phyloP scores from a whole-genome alignment of 1,140 invertebrate genomes.

The Caenorhabditis inopinata region DNA sequence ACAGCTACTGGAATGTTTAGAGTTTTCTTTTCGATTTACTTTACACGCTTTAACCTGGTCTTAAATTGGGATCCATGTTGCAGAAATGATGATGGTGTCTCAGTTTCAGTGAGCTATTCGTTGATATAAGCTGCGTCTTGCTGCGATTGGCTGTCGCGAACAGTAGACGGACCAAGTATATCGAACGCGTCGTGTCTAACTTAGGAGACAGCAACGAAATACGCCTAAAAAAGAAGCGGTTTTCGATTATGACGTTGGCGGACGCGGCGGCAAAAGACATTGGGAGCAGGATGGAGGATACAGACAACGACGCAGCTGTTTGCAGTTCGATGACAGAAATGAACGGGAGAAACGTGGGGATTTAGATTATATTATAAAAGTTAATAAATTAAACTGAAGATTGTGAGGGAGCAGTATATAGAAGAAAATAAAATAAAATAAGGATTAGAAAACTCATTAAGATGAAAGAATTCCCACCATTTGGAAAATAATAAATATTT shows the following conservation, averaged over 20 bases:
- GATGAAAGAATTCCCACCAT: no score
- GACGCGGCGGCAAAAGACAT: neutral
- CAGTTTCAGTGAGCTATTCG: neutral
- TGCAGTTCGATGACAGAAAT: constrained; percentile 27
- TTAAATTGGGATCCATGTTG: constrained; percentile 15
- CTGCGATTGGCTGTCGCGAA: constrained; percentile 1
- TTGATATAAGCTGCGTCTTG: neutral
- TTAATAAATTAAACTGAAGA: no score
- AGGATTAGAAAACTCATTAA: no score
- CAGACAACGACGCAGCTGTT: neutral
- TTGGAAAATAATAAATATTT: no score
- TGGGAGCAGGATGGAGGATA: neutral
- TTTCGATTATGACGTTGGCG: neutral
- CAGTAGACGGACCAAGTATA: constrained; percentile 1
- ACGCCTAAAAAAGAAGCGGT: constrained; percentile 9
- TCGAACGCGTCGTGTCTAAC: constrained; percentile 19
- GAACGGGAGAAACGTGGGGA: neutral
- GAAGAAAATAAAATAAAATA: no score
- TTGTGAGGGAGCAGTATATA: no score
- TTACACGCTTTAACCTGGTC: neutral
- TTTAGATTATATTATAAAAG: no score
- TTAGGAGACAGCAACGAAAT: constrained; percentile 5
- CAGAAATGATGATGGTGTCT: neutral
- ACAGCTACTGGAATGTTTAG: constrained; percentile 1
- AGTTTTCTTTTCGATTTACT: no score